phyloP scores from a whole-genome alignment of 1,140 invertebrate species.

The Chrysoperla carnea region DNA sequence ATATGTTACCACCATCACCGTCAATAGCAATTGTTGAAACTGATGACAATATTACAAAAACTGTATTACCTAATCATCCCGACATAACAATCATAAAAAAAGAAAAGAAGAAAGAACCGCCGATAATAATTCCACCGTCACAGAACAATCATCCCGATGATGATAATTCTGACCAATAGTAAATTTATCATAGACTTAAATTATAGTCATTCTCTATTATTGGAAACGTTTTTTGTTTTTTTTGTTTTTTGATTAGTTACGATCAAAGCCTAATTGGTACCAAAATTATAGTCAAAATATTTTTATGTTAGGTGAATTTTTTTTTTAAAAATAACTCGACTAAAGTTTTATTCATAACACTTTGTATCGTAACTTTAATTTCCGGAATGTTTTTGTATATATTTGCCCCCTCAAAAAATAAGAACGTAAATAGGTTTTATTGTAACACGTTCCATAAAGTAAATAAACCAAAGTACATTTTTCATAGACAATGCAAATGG shows the following conservation, averaged over 20 bases:
- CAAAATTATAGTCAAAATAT: constrained; percentile 10
- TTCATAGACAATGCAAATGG: too few relatives aligned
- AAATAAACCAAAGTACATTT: too few relatives aligned
- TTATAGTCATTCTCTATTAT: constrained; percentile 22
- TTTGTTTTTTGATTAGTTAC: constrained; percentile 22
- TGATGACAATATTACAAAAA: constrained; percentile 16
- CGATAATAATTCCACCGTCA: constrained; percentile 18
- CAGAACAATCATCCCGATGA: constrained; percentile 24
- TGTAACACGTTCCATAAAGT: too few relatives aligned
- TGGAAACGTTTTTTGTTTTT: constrained; percentile 25
- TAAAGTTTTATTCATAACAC: too few relatives aligned
- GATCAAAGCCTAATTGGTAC: constrained; percentile 8
- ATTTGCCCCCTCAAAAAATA: too few relatives aligned
- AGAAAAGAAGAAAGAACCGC: constrained; percentile 26
- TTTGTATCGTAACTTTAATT: too few relatives aligned
- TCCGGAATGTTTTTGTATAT: too few relatives aligned
- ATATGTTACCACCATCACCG: constrained; percentile 9
- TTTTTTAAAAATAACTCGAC: too few relatives aligned
- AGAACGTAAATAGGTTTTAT: too few relatives aligned
- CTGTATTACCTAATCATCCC: constrained; percentile 35
- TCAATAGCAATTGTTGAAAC: constrained; percentile 24
- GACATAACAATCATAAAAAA: constrained; percentile 43
- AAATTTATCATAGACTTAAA: constrained; percentile 10
- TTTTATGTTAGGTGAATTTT: constrained; percentile 12
- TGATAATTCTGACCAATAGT: constrained; percentile 6